Base-by-base conservation (phyloP, 2,888 invertebrate genomes). In the Zeuzera pyrina region DNA sequence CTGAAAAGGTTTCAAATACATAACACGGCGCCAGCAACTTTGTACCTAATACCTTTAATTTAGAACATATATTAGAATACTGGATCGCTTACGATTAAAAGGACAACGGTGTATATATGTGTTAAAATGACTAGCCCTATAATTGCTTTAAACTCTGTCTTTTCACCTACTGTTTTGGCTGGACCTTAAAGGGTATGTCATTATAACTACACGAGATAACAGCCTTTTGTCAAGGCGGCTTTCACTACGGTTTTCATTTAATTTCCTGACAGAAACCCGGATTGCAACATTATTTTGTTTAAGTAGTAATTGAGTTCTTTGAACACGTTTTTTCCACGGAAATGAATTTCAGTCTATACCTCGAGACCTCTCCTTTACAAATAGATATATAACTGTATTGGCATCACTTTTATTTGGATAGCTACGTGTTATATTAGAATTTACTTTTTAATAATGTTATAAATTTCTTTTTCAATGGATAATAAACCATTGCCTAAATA, bases 291-390 rank as follows among this genome's bases (percentile, higher is more conserved):
- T 69, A 70, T 73, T 76, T 77, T 74, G 78, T 76, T 78, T 73
- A 71, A 76, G 67, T 70, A 66, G 71, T 74, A 74, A 73, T 78
- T 67, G 71, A 70, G 73, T 74, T 76, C 69, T 78, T 74, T 74
- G 62, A 62, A 61, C 64, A 66, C 59, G 64, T 63, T 71, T 72
- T 76, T 72, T 66, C 52, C 46, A 43, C 64, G 77, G 78, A 79
- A 81, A 81, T 79, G 68, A 74, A 68, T 61, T 61, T 54, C 50
- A 46, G 52, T 45, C 47, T 46, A 53, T 50, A 57, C 42, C 53
- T 57, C 48, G 42, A 41, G 30, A n/a, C n/a, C n/a, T n/a, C n/a
- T n/a, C 19, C 19, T 19, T 19, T 19, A 8, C 8, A 6, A 19
- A 19, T 19, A 19, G 5, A 19, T 6, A 19, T 5, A 19, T 19